Base-by-base conservation (phyloP, 2,113 vertebrate species). In the Platycercus adscitus region DNA sequence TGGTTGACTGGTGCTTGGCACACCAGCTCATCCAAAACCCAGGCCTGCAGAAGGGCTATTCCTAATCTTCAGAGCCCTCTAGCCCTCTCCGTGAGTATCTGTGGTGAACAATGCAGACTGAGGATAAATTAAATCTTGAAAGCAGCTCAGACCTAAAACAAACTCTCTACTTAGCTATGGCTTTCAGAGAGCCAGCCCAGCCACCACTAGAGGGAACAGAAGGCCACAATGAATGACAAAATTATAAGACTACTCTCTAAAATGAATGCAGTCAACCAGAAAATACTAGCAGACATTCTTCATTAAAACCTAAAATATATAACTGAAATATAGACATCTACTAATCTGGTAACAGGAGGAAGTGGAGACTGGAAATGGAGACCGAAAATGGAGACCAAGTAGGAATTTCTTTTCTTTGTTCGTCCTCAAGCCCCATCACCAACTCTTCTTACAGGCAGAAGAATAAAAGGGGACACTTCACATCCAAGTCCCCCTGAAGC, bases 181-280 rank as follows among this genome's bases (percentile, higher is more conserved):
- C 1, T 88, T 70, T 79, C 58, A 91, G 35, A 87, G 28, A 93
- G 37, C 70, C 49, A 93, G 37, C 66, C 53, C 33, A 82, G 58
- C 64, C 50, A 93, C 96, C 94, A 91, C 95, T 96, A 97, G 95
- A 93, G 95, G 93, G 93, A 96, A 96, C 94, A 97, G 93, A 94
- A 95, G 94, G 70, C 89, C 86, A 91, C 86, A 89, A 10, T 49
- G 93, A 92, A 61, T 66, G 78, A 58, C 35, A 91, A 76, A 88
- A 93, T 64, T 24, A 1, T 18, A 68, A 52, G 21, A 85, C 11
- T 76, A 46, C 31, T 87, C 58, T 95, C 56, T 89, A 61, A 91
- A 94, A 86, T 68, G n/a, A 94, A 71, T 49, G 61, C 49, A 81
- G 29, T 37, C 56, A 37, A 78, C 16, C 16, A 55, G 70, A 81